These are phyloP conservation scores for Scaptomyza flava DNA, from an alignment of 2,888 invertebrate species.

Conservation along the genomic window DNA sequence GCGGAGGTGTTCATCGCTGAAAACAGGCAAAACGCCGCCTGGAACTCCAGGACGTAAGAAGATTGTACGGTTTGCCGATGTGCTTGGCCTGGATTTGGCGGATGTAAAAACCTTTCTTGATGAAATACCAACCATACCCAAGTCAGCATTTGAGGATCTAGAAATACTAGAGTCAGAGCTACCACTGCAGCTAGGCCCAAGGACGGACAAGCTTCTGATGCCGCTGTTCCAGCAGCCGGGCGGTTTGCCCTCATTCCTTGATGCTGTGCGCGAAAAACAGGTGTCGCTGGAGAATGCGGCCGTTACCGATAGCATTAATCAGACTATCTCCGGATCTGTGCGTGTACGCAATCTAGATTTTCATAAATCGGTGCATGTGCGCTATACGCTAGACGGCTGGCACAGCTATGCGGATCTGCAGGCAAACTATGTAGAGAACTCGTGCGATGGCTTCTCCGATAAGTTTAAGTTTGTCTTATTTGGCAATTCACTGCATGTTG, in stretches of 20 bases:
- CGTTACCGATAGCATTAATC: slow-evolving; percentile 90
- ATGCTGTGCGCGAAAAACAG: slow-evolving; percentile 90
- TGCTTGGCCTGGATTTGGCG: slow-evolving; percentile 95
- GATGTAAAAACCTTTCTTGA: slow-evolving; percentile 95
- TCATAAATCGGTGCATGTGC: slow-evolving; percentile 94
- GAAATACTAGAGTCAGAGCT: slow-evolving; percentile 87
- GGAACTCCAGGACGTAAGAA: slow-evolving; percentile 96
- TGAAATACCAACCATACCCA: slow-evolving; percentile 94
- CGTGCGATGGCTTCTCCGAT: slow-evolving; percentile 97
- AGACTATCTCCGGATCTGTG: slow-evolving; percentile 91
- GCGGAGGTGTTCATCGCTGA: slow-evolving; percentile 93
- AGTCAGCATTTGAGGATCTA: slow-evolving; percentile 93
- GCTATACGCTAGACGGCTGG: slow-evolving; percentile 95
- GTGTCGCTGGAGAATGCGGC: slow-evolving; percentile 95
- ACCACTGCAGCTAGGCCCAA: slow-evolving; percentile 86
- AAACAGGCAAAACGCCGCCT: slow-evolving; percentile 96
- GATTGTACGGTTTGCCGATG: slow-evolving; percentile 97
- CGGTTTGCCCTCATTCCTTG: slow-evolving; percentile 89
- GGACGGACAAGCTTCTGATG: slow-evolving; percentile 86
- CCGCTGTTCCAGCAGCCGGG: slow-evolving; percentile 94
- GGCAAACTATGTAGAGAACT: slow-evolving; percentile 92
- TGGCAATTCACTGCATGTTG: slow-evolving; percentile 90
- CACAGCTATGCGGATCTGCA: slow-evolving; percentile 92
- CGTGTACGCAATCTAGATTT: slow-evolving; percentile 96
- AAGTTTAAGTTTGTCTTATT: slow-evolving; percentile 93